Evolutionary conservation across 92 coral and sea anemone genomes (phyloP).

Genomic region (Palythoa heliodiscus): DNA sequence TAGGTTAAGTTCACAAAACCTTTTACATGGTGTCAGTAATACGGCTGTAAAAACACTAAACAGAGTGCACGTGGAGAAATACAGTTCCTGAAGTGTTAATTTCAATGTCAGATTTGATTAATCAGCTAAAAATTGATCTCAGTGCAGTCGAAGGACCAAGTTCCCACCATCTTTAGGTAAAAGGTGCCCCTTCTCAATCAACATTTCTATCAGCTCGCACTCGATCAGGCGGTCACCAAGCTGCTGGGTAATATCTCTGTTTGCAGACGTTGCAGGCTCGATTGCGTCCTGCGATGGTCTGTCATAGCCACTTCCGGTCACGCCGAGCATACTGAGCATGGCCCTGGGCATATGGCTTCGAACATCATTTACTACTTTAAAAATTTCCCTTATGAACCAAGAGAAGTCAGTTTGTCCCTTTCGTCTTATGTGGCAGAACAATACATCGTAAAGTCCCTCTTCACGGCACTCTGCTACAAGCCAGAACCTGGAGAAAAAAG

Average conservation of each 20-base stretch:
- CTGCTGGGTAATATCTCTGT: constrained; percentile 45
- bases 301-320: not conserved
- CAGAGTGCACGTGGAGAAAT: too few relatives aligned
- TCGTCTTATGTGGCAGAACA: constrained; percentile 50
- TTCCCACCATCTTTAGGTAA: constrained; percentile 21
- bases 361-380: constrained; percentile 9
- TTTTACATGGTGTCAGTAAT: too few relatives aligned
- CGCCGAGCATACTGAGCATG: not conserved
- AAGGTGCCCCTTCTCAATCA: constrained; percentile 43
- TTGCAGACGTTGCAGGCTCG: not conserved
- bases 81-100: too few relatives aligned
- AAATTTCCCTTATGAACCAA: constrained; percentile 1
- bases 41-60: too few relatives aligned
- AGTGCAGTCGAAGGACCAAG: too few relatives aligned
- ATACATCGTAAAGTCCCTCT: constrained; percentile 46
- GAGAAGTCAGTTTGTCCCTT: constrained; percentile 47
- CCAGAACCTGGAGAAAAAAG: constrained; percentile 39
- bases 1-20: too few relatives aligned
- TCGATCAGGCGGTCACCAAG: constrained; percentile 53
- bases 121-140: too few relatives aligned
- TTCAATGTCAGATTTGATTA: too few relatives aligned
- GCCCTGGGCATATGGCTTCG: not conserved
- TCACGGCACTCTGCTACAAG: constrained; percentile 38
- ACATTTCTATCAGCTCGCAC: constrained; percentile 48
- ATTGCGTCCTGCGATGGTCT: not conserved